Conservation (phyloP, 1,140 invertebrate genomes). For the Pemphigus obesinymphae region DNA sequence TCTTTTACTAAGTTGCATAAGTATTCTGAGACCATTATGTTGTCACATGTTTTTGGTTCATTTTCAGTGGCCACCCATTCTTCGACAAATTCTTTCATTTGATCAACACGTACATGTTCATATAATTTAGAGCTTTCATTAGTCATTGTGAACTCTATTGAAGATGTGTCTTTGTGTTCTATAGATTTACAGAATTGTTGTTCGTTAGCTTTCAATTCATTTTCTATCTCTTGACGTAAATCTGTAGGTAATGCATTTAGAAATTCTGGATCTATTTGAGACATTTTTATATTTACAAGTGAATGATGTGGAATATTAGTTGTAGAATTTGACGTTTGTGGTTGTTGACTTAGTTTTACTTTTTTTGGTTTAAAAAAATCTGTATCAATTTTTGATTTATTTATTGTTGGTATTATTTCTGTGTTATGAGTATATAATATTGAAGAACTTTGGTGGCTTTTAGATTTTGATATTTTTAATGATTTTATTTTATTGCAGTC, state of each 20-base stretch:
- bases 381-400: not conserved
- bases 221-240: constrained; percentile 60
- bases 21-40: constrained; percentile 51
- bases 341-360: not conserved
- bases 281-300: constrained; percentile 6
- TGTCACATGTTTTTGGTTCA: constrained; percentile 53
- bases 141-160: constrained; percentile 35
- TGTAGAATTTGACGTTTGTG: not conserved
- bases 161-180: not conserved
- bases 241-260: constrained; percentile 60
- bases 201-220: constrained; percentile 52
- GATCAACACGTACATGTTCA: constrained; percentile 46
- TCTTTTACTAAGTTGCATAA: constrained; percentile 52
- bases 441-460: not conserved
- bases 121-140: constrained; percentile 44
- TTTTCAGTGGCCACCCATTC: constrained; percentile 54
- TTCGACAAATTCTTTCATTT: constrained; percentile 53
- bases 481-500: not conserved
- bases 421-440: not conserved
- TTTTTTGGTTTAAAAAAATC: constrained; percentile 12
- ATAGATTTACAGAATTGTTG: too few species aligned
- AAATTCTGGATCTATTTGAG: constrained; percentile 56
- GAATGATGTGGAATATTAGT: not conserved
- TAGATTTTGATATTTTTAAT: not conserved
- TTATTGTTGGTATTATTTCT: not conserved